Evolutionary conservation across 2,113 vertebrate genomes (phyloP).

Genomic region (Myotis davidii): DNA sequence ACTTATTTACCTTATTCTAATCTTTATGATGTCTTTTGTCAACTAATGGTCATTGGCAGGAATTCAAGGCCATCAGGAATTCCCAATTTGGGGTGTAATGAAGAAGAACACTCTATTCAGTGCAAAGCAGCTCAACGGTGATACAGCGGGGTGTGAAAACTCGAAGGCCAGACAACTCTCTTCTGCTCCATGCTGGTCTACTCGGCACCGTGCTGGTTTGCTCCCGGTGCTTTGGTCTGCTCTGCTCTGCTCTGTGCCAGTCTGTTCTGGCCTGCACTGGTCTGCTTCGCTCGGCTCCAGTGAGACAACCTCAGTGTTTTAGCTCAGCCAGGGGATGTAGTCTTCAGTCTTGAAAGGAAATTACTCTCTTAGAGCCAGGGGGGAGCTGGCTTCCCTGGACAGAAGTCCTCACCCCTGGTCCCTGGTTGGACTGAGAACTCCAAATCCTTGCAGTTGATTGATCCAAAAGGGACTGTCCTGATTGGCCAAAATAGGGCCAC

Average conservation of each 20-base stretch:
- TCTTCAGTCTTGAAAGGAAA: not conserved
- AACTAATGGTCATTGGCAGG: not conserved
- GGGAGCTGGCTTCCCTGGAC: not conserved
- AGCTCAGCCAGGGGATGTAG: not conserved
- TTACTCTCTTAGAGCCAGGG: not conserved
- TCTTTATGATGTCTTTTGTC: not conserved
- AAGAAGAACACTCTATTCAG: not conserved
- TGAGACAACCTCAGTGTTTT: not conserved
- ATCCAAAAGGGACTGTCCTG: not conserved
- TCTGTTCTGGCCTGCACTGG: not conserved
- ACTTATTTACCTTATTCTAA: not conserved
- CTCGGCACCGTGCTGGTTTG: not conserved
- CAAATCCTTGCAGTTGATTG: not conserved
- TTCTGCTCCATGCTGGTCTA: not conserved
- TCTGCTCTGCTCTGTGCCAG: not conserved
- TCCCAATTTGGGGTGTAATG: not conserved
- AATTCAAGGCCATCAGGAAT: not conserved
- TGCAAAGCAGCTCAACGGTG: not conserved
- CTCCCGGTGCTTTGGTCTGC: not conserved
- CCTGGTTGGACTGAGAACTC: not conserved
- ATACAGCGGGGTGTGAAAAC: not conserved
- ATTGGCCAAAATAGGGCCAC: not conserved
- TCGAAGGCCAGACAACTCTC: not conserved
- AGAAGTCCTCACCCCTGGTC: not conserved
- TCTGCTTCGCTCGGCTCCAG: not conserved